phyloP scores from a whole-genome alignment of 2,113 vertebrate genomes.

The Mellivora capensis region DNA sequence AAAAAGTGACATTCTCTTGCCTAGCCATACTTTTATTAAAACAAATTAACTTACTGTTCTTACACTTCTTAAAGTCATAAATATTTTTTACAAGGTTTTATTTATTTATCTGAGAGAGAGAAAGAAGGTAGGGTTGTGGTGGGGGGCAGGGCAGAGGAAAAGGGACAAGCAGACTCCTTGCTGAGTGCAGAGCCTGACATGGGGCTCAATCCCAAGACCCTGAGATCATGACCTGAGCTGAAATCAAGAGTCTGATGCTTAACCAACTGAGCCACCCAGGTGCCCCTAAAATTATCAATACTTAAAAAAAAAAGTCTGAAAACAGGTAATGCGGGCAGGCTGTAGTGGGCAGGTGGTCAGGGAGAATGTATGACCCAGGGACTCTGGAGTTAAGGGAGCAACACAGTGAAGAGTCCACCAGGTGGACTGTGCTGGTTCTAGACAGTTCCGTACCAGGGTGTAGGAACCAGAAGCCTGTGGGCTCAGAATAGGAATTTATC shows the following conservation, averaged over 20 bases:
- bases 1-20: neutral
- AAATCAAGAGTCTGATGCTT: neutral
- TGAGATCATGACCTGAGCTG: neutral
- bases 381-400: too few species aligned
- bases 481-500: neutral
- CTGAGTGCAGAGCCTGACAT: neutral
- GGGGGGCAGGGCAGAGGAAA: neutral
- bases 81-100: neutral
- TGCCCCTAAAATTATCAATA: neutral
- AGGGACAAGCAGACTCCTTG: neutral
- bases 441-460: neutral
- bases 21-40: neutral
- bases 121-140: neutral
- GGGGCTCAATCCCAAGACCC: neutral
- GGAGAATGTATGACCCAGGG: neutral
- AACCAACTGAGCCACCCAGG: neutral
- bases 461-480: neutral
- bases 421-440: accelerated
- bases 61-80: neutral
- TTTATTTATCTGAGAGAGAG: neutral
- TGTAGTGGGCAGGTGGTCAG: neutral
- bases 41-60: neutral
- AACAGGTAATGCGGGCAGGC: neutral
- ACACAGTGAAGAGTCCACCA: accelerated
- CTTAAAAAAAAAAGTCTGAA: neutral